phyloP scores from a whole-genome alignment of 2,797 vertebrate species.

The Graptemys geographica region DNA sequence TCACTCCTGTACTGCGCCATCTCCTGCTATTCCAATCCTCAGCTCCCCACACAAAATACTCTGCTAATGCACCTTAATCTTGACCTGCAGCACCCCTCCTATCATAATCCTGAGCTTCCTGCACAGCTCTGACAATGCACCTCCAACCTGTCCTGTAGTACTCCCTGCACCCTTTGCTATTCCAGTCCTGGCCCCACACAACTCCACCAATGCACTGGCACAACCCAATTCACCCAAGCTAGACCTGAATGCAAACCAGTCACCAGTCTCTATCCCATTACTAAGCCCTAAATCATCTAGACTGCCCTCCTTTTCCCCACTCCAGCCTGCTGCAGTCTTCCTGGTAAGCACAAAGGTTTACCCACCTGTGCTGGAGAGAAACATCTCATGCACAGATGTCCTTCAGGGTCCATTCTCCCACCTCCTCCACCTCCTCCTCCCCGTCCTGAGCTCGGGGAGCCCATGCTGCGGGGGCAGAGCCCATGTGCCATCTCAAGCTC shows the following conservation, averaged over 20 bases:
- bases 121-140: not conserved
- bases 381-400: slow-evolving; percentile 81
- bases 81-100: slow-evolving; percentile 8
- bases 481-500: slow-evolving; percentile 95
- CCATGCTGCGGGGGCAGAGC: slow-evolving; percentile 88
- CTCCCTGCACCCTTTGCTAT: slow-evolving; percentile 23
- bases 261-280: not conserved
- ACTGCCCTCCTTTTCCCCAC: slow-evolving; percentile 34
- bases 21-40: slow-evolving; percentile 47
- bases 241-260: slow-evolving; percentile 41
- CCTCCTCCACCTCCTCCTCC: slow-evolving; percentile 66
- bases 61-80: slow-evolving; percentile 29
- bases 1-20: slow-evolving; percentile 33
- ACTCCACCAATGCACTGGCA: not conserved
- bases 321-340: slow-evolving; percentile 44
- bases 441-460: slow-evolving; percentile 74
- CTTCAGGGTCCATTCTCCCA: slow-evolving; percentile 75
- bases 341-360: slow-evolving; percentile 24
- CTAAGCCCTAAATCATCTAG: slow-evolving; percentile 20
- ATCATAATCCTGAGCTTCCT: slow-evolving; percentile 22
- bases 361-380: slow-evolving; percentile 95
- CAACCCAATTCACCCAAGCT: not conserved
- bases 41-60: slow-evolving; percentile 41
- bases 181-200: not conserved
- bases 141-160: not conserved